Conservation (phyloP, 2,888 invertebrate species). For the Bugula neritina region DNA sequence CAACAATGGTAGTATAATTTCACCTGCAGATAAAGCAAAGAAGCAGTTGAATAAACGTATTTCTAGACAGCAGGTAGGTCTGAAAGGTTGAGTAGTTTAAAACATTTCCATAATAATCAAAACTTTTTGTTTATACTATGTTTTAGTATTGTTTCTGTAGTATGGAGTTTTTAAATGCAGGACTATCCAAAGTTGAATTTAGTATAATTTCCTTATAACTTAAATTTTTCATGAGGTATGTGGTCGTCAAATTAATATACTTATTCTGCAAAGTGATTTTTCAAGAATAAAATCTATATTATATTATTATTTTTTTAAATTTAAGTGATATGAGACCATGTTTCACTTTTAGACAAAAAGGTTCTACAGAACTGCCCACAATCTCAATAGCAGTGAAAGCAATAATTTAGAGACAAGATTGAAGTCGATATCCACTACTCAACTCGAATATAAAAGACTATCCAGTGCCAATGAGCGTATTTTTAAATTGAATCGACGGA, state of each 20-base stretch:
- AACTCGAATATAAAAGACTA: constrained; percentile 7
- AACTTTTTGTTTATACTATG: no score
- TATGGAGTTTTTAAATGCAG: no score
- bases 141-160: no score
- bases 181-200: no score
- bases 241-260: no score
- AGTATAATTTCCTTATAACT: no score
- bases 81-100: background rate
- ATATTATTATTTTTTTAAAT: background rate
- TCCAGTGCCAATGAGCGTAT: background rate
- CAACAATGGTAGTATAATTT: background rate
- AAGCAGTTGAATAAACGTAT: background rate
- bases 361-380: constrained; percentile 14
- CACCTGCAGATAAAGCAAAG: background rate
- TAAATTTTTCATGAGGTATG: no score
- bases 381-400: background rate
- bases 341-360: constrained; percentile 2
- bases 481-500: constrained; percentile 7
- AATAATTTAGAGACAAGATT: background rate
- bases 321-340: background rate
- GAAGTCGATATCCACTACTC: background rate
- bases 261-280: no score
- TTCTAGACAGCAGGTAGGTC: background rate
- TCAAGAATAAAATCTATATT: no score
- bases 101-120: no score